Evolutionary conservation across 2,797 vertebrate genomes (phyloP).

Genomic region (Perodicticus potto): DNA sequence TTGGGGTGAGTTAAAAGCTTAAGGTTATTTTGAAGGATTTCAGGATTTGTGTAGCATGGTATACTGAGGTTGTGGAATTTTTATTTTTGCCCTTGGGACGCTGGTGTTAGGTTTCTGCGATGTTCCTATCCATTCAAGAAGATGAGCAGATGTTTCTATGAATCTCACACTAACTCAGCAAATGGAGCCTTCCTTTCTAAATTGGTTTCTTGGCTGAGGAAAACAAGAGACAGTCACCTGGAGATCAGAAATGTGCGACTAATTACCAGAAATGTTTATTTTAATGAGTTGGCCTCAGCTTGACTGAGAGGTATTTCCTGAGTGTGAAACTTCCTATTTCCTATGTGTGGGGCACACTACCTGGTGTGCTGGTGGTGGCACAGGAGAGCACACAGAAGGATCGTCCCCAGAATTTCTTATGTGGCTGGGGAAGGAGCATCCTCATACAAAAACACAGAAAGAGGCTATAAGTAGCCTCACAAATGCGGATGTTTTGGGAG

Average conservation of each 20-base stretch:
- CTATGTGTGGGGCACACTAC: background rate
- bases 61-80: background rate
- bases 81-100: background rate
- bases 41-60: background rate
- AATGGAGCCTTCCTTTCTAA: conserved; percentile 28
- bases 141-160: background rate
- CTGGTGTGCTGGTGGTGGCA: background rate
- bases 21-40: background rate
- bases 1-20: background rate
- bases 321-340: conserved; percentile 30
- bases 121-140: background rate
- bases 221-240: conserved; percentile 7
- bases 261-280: conserved; percentile 28
- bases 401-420: background rate
- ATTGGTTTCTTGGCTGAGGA: background rate
- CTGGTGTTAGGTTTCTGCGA: background rate
- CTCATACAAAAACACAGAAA: background rate
- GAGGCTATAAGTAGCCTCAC: background rate
- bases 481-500: background rate
- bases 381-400: background rate
- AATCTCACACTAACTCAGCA: conserved; percentile 19
- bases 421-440: background rate
- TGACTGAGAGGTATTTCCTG: background rate
- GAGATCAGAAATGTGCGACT: conserved; percentile 21
- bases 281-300: conserved; percentile 27